Base-by-base conservation (phyloP, 2,888 invertebrate genomes). In the Dioctria linearis region DNA sequence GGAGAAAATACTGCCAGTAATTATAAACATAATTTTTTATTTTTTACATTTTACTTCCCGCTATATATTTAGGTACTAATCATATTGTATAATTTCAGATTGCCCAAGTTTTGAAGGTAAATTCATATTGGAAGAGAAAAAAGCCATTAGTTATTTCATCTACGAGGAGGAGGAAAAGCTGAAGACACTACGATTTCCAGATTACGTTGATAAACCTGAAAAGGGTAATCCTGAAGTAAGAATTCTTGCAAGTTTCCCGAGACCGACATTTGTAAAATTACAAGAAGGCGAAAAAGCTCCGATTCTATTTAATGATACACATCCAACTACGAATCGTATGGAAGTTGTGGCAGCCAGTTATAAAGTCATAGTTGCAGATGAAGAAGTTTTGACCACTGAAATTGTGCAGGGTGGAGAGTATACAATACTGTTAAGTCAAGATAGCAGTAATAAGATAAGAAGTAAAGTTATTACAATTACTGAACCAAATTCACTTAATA, bases 401-500 rank as follows among this genome's bases (percentile, higher is more conserved):
- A 66, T 88, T 0, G 83, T 87, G 85, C 86, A 86, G 5, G 89
- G 89, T n/a, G 89, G 89, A 9, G 87, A 89, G 4, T 88, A 89
- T 67, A 87, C 88, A 0, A 80, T 89, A 3, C 59, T 90, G 0
- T 81, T 88, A 3, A 46, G 82, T 2, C 85, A 85, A 51, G 3
- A 67, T 0, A 59, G 61, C n/a, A 4, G 2, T 1, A 83, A 78
- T 0, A 2, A 4, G 0, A 86, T 83, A 25, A 9, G 0, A 0
- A 0, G 49, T 0, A 49, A 83, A 0, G 3, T 85, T 3, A 11
- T 86, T 3, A 83, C 81, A 69, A 84, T 88, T 1, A 86, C 88
- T 2, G 84, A 85, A n/a, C 88, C 90, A 13, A 92, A 91, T 84
- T 87, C 89, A 0, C 85, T 93, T 49, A 91, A 90, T 80, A 92